These are phyloP conservation scores for Rhea americana DNA, from an alignment of 2,113 vertebrate species.

Conservation along the genomic window DNA sequence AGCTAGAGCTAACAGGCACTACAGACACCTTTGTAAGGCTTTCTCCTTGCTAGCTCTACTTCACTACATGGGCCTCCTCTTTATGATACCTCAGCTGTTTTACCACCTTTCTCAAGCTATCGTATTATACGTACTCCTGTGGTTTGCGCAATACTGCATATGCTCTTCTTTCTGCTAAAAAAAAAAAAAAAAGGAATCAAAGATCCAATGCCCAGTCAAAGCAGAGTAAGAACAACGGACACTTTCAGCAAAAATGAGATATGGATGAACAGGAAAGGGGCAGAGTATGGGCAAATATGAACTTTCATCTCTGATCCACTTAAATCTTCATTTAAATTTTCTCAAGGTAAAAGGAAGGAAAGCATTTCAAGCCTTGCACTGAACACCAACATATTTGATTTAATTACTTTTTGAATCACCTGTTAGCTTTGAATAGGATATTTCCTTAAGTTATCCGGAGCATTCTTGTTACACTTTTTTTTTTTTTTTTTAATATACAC, in stretches of 20 bases:
- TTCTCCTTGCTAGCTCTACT: not conserved
- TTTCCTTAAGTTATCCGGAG: not conserved
- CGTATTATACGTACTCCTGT: not conserved
- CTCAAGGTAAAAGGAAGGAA: not conserved
- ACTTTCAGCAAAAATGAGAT: not conserved
- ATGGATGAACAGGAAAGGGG: accelerated
- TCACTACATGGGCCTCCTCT: not conserved
- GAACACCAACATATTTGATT: not conserved
- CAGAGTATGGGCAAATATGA: not conserved
- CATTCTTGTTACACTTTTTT: not conserved
- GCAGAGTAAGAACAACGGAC: not conserved
- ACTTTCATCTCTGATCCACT: not conserved
- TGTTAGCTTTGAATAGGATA: not conserved
- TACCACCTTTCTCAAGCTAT: not conserved
- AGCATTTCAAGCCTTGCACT: not conserved
- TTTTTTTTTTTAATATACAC: no score
- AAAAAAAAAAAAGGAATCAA: not conserved
- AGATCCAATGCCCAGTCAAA: not conserved
- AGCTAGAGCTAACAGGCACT: not conserved
- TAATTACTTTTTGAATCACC: not conserved
- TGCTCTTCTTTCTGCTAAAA: not conserved
- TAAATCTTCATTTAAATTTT: not conserved
- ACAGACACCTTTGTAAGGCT: not conserved
- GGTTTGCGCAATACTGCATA: accelerated
- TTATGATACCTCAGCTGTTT: not conserved